Evolutionary conservation across 1,140 invertebrate genomes (phyloP).

Genomic region (Pinna nobilis): DNA sequence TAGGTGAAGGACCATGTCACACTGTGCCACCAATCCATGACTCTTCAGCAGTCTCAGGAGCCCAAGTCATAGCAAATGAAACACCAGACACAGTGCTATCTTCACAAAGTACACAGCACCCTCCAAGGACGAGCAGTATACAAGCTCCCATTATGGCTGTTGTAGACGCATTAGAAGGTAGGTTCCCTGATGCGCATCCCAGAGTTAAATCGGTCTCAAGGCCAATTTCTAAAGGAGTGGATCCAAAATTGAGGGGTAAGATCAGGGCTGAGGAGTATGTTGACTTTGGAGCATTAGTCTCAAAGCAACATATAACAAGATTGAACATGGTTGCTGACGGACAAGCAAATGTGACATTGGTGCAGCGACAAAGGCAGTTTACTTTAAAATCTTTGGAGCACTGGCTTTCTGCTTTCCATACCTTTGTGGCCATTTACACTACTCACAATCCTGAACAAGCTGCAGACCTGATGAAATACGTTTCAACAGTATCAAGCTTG

Average conservation of each 20-base stretch:
- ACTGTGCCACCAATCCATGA: too few relatives aligned
- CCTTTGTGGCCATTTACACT: conserved; percentile 24
- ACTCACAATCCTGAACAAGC: conserved; percentile 2
- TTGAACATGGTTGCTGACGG: background rate
- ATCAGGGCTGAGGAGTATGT: conserved; percentile 20
- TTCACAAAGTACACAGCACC: too few relatives aligned
- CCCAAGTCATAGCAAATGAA: too few relatives aligned
- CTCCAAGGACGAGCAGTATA: too few relatives aligned
- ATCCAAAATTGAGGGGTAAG: conserved; percentile 7
- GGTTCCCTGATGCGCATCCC: too few relatives aligned
- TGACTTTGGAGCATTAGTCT: conserved; percentile 1
- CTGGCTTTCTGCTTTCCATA: conserved; percentile 23
- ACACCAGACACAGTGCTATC: too few relatives aligned
- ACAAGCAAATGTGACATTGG: background rate
- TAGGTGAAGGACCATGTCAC: too few relatives aligned
- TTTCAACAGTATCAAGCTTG: conserved; percentile 4
- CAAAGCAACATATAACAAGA: background rate
- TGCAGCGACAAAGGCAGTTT: background rate
- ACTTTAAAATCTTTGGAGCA: conserved; percentile 4
- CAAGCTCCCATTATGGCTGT: too few relatives aligned
- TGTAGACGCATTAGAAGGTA: too few relatives aligned
- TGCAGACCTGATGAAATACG: conserved; percentile 22
- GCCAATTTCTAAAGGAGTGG: conserved; percentile 3
- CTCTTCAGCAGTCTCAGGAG: too few relatives aligned
- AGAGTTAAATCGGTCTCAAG: too few relatives aligned